Conservation (phyloP, 2,113 vertebrate genomes). For the Porphyrio hochstetteri region DNA sequence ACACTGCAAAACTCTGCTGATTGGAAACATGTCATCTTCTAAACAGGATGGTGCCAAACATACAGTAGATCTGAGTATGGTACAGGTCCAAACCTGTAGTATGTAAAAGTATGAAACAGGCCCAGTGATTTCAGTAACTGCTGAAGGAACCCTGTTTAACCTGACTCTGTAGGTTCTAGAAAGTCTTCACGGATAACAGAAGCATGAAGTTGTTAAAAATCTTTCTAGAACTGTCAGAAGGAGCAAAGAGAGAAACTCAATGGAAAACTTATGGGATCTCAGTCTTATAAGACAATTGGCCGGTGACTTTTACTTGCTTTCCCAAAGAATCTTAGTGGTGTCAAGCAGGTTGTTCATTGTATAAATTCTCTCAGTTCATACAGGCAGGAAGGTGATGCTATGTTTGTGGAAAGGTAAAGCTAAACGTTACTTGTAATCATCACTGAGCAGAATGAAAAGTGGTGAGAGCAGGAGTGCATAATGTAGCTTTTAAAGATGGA, state of each 20-base stretch:
- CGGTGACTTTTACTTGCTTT: background rate
- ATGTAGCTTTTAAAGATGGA: background rate
- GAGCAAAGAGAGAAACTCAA: background rate
- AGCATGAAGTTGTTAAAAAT: background rate
- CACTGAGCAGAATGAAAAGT: background rate
- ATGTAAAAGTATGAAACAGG: background rate
- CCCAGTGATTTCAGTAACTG: background rate
- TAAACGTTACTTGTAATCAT: background rate
- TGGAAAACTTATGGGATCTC: background rate
- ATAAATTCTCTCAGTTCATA: background rate
- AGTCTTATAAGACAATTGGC: background rate
- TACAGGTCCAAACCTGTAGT: background rate
- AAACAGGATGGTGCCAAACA: background rate
- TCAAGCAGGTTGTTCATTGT: background rate
- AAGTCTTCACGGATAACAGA: background rate
- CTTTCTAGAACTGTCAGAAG: background rate
- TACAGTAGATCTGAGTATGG: background rate
- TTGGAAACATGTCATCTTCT: background rate
- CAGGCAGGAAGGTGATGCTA: background rate
- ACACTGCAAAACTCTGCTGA: background rate
- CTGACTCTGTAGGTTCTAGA: background rate
- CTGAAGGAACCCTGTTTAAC: background rate
- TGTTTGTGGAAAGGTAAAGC: background rate
- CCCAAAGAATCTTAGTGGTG: background rate
- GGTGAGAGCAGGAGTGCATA: background rate